Evolutionary conservation across 2,888 invertebrate genomes (phyloP), one percentile per base, ranked within the genome.

Genomic region (Pilophorus perplexus): DNA sequence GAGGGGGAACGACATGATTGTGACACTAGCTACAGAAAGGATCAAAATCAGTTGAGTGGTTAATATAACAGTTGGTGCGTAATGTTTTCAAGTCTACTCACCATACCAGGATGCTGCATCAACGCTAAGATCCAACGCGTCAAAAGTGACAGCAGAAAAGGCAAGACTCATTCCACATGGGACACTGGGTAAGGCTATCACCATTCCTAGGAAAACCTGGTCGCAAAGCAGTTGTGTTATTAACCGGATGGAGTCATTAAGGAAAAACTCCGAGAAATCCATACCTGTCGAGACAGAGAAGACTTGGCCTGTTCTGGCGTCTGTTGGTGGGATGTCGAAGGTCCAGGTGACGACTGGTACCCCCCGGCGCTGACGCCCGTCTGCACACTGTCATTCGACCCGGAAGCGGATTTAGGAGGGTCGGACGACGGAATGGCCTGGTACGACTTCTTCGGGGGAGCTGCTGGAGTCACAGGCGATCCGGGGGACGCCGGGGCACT

Each of bases 161-260:
- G 83, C 83, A 42, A 83, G 76, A 54, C 79, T 80, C 82, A 83
- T 83, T 2, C 82, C 81, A 1, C 83, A 82, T 1, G 82, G 81
- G 37, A 83, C 72, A 64, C 79, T 78, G 0, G 80, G 77, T 38
- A 80, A 75, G 68, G 81, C 81, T 0, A 80, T 79, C 14, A 81
- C 74, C 5, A 81, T 66, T 10, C 80, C 79, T 71, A 82, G 75
- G 23, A 78, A 68, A 54, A 82, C 73, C 83, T 83, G 72, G n/a
- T n/a, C n/a, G n/a, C n/a, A n/a, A n/a, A n/a, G n/a, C n/a, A n/a
- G n/a, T n/a, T n/a, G n/a, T n/a, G n/a, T n/a, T n/a, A n/a, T n/a
- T n/a, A n/a, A n/a, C n/a, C n/a, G n/a, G n/a, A n/a, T n/a, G n/a
- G n/a, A n/a, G n/a, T n/a, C n/a, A n/a, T n/a, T n/a, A n/a, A n/a